These are phyloP conservation scores for Eupeodes latifasciatus DNA, from an alignment of 2,888 invertebrate species.

Conservation along the genomic window DNA sequence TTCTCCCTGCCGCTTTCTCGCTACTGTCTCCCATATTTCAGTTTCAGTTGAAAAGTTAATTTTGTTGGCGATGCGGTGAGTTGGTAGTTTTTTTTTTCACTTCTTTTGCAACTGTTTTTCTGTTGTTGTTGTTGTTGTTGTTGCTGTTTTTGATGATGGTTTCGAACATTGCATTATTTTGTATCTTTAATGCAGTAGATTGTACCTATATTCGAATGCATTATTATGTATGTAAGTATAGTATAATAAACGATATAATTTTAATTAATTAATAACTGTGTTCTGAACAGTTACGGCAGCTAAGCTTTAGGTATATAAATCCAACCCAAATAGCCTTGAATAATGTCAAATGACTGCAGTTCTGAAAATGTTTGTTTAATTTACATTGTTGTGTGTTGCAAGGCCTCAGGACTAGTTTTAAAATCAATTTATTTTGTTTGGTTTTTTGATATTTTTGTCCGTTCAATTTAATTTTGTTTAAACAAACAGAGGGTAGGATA, in stretches of 20 bases:
- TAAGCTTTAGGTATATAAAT: not conserved
- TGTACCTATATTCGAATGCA: not conserved
- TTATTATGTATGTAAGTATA: not conserved
- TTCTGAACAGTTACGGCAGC: not conserved
- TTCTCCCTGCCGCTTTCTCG: not conserved
- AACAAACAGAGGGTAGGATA: not conserved
- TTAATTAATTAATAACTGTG: conserved; percentile 18
- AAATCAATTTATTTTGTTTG: not conserved
- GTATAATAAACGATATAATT: not conserved
- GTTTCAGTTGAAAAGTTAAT: conserved; percentile 53
- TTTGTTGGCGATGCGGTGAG: conserved; percentile 34
- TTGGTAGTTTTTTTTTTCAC: conserved; percentile 16
- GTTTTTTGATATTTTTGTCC: not conserved
- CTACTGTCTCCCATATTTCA: conserved; percentile 1
- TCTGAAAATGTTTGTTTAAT: conserved; percentile 3
- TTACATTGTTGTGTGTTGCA: not conserved
- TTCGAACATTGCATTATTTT: not conserved
- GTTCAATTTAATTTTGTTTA: not conserved
- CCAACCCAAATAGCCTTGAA: not conserved
- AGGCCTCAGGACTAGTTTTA: not conserved
- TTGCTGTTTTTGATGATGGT: not conserved
- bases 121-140: not conserved
- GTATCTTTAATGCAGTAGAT: conserved; percentile 7
- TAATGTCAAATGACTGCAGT: conserved; percentile 11
- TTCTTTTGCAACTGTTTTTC: not conserved